These are phyloP conservation scores for Papilio gigon DNA, from an alignment of 2,888 invertebrate species.

Conservation along the genomic window DNA sequence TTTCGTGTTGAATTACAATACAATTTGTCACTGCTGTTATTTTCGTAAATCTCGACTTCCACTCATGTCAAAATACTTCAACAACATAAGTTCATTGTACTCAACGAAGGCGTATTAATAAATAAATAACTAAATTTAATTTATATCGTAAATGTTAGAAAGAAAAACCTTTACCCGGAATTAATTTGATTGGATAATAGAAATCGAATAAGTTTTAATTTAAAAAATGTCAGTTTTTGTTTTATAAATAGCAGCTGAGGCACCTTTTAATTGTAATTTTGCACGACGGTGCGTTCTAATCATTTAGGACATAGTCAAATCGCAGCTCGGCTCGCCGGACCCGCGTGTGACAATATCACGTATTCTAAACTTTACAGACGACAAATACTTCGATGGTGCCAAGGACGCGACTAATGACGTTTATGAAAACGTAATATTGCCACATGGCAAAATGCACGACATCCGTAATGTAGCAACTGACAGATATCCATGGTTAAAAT, in stretches of 20 bases:
- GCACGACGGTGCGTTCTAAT: constrained; percentile 9
- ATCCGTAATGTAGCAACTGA: constrained; percentile 41
- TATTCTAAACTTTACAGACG: constrained; percentile 7
- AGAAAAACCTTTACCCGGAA: too few species aligned
- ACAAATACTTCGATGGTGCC: constrained; percentile 31
- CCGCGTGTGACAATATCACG: constrained; percentile 35
- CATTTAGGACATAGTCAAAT: constrained; percentile 32
- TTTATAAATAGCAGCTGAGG: not conserved
- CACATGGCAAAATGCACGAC: constrained; percentile 26
- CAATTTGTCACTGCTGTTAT: not conserved
- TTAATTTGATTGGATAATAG: not conserved
- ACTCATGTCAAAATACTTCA: not conserved
- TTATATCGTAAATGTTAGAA: not conserved
- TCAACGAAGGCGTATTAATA: too few species aligned
- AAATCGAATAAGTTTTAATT: not conserved
- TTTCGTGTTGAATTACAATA: constrained; percentile 23
- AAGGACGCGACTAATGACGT: constrained; percentile 7
- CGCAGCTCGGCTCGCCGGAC: constrained; percentile 44
- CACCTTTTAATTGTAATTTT: constrained; percentile 28
- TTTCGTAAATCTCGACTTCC: not conserved
- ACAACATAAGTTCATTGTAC: too few species aligned
- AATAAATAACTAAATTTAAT: too few species aligned
- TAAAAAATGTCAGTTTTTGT: not conserved
- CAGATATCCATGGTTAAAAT: constrained; percentile 35
- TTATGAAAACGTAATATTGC: constrained; percentile 33